phyloP scores from a whole-genome alignment of 2,888 invertebrate species.

The Thera britannica region DNA sequence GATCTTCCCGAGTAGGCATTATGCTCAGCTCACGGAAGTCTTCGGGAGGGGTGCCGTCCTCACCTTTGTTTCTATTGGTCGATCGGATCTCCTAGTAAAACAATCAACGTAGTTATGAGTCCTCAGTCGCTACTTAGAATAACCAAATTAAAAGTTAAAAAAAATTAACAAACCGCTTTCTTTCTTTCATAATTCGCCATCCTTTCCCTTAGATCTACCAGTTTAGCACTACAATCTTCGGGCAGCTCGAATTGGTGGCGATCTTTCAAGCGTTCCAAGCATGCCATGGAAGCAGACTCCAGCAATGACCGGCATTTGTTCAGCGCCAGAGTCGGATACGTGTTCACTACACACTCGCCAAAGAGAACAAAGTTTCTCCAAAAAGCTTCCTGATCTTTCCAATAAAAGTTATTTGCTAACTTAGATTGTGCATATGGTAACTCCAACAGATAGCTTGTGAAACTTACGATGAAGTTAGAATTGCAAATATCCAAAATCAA shows the following conservation, averaged over 20 bases:
- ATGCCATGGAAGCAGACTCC: constrained; percentile 57
- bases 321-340: constrained; percentile 64
- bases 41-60: constrained; percentile 59
- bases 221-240: constrained; percentile 48
- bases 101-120: neutral
- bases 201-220: constrained; percentile 53
- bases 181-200: constrained; percentile 53
- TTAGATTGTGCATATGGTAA: constrained; percentile 56
- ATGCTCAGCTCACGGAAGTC: constrained; percentile 65
- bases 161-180: constrained; percentile 49
- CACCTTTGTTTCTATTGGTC: constrained; percentile 22
- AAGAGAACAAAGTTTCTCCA: constrained; percentile 66
- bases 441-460: constrained; percentile 65
- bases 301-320: constrained; percentile 65
- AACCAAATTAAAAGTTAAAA: neutral
- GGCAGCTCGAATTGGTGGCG: constrained; percentile 56
- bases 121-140: neutral
- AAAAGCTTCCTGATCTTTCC: constrained; percentile 64
- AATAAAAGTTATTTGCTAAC: constrained; percentile 55
- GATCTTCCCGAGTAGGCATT: constrained; percentile 61
- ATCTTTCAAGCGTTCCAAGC: constrained; percentile 57
- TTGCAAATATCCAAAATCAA: constrained; percentile 66
- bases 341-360: constrained; percentile 63
- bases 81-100: constrained; percentile 15
- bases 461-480: constrained; percentile 59